Evolutionary conservation across 1,140 invertebrate species (phyloP).

Genomic region (Venustaconcha ellipsiformis): DNA sequence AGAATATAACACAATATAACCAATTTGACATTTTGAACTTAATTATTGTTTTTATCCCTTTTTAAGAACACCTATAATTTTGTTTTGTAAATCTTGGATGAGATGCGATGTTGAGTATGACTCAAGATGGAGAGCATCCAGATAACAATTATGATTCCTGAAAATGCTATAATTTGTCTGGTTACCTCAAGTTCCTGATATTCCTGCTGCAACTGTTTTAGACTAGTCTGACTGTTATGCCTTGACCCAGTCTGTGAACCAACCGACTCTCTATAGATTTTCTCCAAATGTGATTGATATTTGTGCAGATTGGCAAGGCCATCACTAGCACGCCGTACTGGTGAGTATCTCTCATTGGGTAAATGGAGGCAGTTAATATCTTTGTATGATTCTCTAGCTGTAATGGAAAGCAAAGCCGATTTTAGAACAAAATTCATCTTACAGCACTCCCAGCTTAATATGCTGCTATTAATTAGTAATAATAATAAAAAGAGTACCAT

Average conservation of each 20-base stretch:
- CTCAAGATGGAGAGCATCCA: too few relatives aligned
- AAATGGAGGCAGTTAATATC: slow-evolving; percentile 72
- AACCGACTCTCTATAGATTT: slow-evolving; percentile 69
- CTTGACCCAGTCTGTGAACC: slow-evolving; percentile 22
- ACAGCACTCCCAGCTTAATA: too few relatives aligned
- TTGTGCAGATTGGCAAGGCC: slow-evolving; percentile 74
- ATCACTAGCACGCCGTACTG: slow-evolving; percentile 89
- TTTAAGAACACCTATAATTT: too few relatives aligned
- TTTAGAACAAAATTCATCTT: too few relatives aligned
- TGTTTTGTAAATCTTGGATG: too few relatives aligned
- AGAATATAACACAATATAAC: too few relatives aligned
- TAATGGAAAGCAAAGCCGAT: neutral
- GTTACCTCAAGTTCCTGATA: slow-evolving; percentile 70
- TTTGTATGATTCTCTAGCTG: slow-evolving; percentile 73
- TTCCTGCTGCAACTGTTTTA: slow-evolving; percentile 71
- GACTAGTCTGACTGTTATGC: slow-evolving; percentile 55
- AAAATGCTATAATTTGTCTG: neutral
- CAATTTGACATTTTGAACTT: too few relatives aligned
- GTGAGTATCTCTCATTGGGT: slow-evolving; percentile 86
- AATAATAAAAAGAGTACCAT: too few relatives aligned
- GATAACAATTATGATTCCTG: too few relatives aligned
- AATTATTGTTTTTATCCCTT: too few relatives aligned
- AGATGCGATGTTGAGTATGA: too few relatives aligned
- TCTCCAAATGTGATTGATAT: slow-evolving; percentile 71
- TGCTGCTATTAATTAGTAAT: too few relatives aligned